Evolutionary conservation across 1,140 invertebrate genomes (phyloP), one percentile per base, ranked within the genome.

Genomic region (Meloidogyne hapla): DNA sequence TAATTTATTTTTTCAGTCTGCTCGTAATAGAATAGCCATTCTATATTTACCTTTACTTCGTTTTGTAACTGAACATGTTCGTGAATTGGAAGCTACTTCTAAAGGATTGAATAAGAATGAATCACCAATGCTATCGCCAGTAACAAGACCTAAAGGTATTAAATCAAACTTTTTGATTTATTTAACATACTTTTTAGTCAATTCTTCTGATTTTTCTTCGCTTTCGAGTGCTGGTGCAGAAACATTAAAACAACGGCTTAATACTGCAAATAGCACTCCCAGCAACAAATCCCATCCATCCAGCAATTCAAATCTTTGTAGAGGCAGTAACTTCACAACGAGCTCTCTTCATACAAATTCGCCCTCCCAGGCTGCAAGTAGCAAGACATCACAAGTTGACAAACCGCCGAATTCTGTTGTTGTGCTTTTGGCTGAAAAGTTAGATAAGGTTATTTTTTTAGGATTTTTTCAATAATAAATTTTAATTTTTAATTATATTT

Each of bases 11-110:
- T 79, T 84, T 77, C 79, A 92, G 91, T 92, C 92, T 65, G 92
- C 93, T 85, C 91, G 95, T 83, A 92, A 92, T 9, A 89, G 94
- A 72, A 93, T 98, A 74, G 93, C 94, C 0, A 90, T 93, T 8
- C 89, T 97, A 45, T 97, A 97, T 86, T 90, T 95, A 62, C 95
- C 95, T 0, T 92, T 94, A 90, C 89, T 97, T 45, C 91, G 91
- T 1, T 91, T 97, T 66, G 91, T 95, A 1, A 89, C 94, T 80
- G 93, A 94, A 78, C 93, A 94, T 88, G 88, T 93, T 72, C 85
- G 88, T 69, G 87, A 90, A 56, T 88, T 94, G 0, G 81, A 86
- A 80, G 84, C 62, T 23, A 70, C 76, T 33, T 69, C 74, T 23
- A 80, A 79, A 23, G 72, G 56, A 23, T 45, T 48, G 13, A 26